Evolutionary conservation across 2,888 invertebrate species (phyloP), one percentile per base, ranked within the genome.

Genomic region (Physocephala rufipes): DNA sequence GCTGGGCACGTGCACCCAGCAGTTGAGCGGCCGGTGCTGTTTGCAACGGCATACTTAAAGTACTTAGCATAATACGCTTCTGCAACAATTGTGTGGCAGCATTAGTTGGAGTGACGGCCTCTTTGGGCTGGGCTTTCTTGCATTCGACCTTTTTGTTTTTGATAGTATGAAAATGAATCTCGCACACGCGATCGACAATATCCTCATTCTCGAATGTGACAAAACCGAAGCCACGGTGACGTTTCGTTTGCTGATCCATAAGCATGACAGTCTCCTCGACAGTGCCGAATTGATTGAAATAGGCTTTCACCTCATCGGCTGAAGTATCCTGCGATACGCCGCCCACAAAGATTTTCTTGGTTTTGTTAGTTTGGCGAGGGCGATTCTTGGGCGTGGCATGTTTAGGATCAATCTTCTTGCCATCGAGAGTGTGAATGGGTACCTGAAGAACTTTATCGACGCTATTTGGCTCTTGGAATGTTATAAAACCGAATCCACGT

Each of bases 341-440:
- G 68, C 95, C 95, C 28, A 95, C 95, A 87, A 95, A 95, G 77
- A 95, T 95, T 88, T 95, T 95, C 88, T 95, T 95, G 79, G 94
- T 95, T 82, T 94, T 93, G 84, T 94, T 94, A 70, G 94, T 93
- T 81, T 90, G 91, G 80, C 94, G 92, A 55, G 95, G 94, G 47
- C 95, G 90, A 78, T 95, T 95, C 86, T 95, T 95, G 76, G 95
- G 95, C 66, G 95, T 95, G 72, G 95, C 95, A 88, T 95, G 95
- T 83, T 96, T 96, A 71, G 96, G 96, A 86, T 96, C 96, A 85
- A 96, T 96, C 87, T 95, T 94, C 87, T 96, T 96, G 76, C 95
- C 95, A 87, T 96, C 95, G 78, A 96, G 89, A 67, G 95, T 95
- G 89, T 95, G 95, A 76, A 95, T 93, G 72, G 95, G 95, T 78